These are phyloP conservation scores for Syrista parreyssii DNA, from an alignment of 2,888 invertebrate species.

Conservation along the genomic window DNA sequence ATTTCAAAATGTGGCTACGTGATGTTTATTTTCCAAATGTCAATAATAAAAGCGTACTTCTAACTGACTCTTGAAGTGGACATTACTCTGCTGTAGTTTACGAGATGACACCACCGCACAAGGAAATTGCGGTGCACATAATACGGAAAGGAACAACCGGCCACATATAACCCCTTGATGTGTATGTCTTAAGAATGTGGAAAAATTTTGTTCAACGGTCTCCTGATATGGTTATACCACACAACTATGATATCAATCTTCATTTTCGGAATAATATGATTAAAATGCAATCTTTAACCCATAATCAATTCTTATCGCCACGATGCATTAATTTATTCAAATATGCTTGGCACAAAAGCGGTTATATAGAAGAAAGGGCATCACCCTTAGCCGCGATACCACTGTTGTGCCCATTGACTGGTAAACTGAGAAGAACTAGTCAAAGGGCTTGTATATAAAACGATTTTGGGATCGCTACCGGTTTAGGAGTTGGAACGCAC, in stretches of 20 bases:
- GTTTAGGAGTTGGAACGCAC: too few species aligned
- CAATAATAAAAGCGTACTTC: not conserved
- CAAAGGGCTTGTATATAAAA: too few species aligned
- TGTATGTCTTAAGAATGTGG: constrained; percentile 22
- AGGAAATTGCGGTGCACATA: not conserved
- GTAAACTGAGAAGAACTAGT: too few species aligned
- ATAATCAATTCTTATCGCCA: constrained; percentile 26
- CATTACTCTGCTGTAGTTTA: not conserved
- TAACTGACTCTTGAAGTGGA: not conserved
- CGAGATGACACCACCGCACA: not conserved
- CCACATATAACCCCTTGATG: constrained; percentile 25
- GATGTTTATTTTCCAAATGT: constrained; percentile 1
- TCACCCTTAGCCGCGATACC: constrained; percentile 13
- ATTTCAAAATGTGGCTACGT: not conserved
- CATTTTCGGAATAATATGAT: constrained; percentile 26
- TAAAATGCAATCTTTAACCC: constrained; percentile 22
- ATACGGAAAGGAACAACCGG: constrained; percentile 18
- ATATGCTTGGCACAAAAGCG: constrained; percentile 29
- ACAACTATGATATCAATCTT: constrained; percentile 21
- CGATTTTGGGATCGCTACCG: too few species aligned
- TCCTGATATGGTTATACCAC: constrained; percentile 21
- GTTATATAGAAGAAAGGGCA: constrained; percentile 20
- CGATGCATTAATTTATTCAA: constrained; percentile 22
- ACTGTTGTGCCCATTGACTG: too few species aligned
- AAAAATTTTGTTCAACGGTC: constrained; percentile 26